Conservation (phyloP, 2,888 invertebrate genomes). For the Nephrotoma appendiculata region DNA sequence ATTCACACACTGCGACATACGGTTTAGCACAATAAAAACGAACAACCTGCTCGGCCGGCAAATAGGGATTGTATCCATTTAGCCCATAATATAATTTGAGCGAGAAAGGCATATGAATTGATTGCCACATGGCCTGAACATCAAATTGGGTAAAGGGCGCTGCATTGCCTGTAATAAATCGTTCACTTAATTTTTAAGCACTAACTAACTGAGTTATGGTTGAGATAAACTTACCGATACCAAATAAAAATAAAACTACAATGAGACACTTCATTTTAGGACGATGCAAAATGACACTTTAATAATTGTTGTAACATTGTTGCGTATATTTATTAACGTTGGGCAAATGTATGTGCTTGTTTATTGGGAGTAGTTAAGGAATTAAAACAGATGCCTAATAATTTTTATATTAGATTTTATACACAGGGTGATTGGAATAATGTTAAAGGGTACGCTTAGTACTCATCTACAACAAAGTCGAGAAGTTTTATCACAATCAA, state of each 20-base stretch:
- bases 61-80: neutral
- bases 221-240: neutral
- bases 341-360: too few species aligned
- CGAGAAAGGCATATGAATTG: neutral
- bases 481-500: too few species aligned
- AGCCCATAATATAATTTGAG: neutral
- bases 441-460: too few species aligned
- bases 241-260: neutral
- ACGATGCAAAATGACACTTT: too few species aligned
- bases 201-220: neutral
- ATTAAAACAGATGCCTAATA: too few species aligned
- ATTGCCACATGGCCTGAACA: neutral
- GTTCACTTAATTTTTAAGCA: neutral
- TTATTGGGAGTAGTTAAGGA: too few species aligned
- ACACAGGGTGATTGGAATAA: too few species aligned
- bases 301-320: too few species aligned
- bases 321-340: too few species aligned
- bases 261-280: neutral
- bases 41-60: neutral
- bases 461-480: too few species aligned
- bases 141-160: neutral
- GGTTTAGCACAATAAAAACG: neutral
- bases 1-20: neutral
- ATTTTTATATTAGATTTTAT: too few species aligned
- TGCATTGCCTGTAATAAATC: neutral